Evolutionary conservation across 2,888 invertebrate genomes (phyloP).

Genomic region (Lapara coniferarum): DNA sequence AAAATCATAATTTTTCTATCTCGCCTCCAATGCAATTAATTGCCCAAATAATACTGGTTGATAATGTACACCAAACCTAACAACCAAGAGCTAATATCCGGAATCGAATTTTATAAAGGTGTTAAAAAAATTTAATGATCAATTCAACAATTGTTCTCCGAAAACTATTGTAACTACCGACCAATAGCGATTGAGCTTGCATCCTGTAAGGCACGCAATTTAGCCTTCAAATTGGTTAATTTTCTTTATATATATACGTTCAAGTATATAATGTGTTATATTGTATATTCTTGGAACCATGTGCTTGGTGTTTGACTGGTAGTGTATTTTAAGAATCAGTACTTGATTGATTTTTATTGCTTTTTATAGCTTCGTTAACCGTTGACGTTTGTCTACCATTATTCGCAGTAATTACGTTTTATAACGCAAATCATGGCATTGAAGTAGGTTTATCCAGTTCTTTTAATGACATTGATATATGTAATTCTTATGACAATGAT

Average conservation of each 20-base stretch:
- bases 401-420: too few species aligned
- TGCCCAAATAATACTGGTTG: background rate
- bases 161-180: slow-evolving; percentile 36
- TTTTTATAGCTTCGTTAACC: too few species aligned
- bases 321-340: background rate
- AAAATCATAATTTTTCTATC: too few species aligned
- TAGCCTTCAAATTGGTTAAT: slow-evolving; percentile 62
- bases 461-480: too few species aligned
- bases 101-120: slow-evolving; percentile 14
- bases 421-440: too few species aligned
- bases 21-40: too few species aligned
- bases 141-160: slow-evolving; percentile 38
- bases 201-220: slow-evolving; percentile 53
- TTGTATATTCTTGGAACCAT: background rate
- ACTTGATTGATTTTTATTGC: too few species aligned
- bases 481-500: too few species aligned
- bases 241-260: slow-evolving; percentile 32
- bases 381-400: too few species aligned
- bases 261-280: slow-evolving; percentile 24
- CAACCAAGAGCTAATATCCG: slow-evolving; percentile 4
- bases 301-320: background rate
- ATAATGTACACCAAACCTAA: background rate
- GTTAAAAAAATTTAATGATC: slow-evolving; percentile 23
- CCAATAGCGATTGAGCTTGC: slow-evolving; percentile 47
- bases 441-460: too few species aligned